A percentile compares a stretch with the other conserved stretches of the same genome.
Conservation (phyloP, 2,888 invertebrate species). For the Trichacis sp. region DNA sequence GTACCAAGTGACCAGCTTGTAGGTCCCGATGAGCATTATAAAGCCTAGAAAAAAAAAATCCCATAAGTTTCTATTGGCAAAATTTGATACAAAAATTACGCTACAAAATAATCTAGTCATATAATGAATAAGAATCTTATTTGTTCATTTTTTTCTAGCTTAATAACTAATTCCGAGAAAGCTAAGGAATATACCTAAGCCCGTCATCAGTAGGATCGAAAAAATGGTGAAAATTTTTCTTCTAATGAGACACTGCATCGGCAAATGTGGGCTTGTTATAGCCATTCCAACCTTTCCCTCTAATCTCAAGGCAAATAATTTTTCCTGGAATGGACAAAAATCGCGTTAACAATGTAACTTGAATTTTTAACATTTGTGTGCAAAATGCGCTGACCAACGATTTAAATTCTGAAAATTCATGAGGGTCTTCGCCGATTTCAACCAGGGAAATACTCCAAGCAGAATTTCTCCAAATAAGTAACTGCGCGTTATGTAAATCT, state of each 20-base stretch:
- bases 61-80: no score
- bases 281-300: slow-evolving; percentile 73
- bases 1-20: slow-evolving; percentile 60
- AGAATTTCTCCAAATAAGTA: slow-evolving; percentile 78
- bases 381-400: slow-evolving; percentile 70
- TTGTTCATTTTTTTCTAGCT: no score
- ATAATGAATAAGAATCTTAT: no score
- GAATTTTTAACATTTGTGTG: no score
- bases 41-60: no score
- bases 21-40: slow-evolving; percentile 59
- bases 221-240: slow-evolving; percentile 73
- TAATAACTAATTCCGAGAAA: no score
- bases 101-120: no score
- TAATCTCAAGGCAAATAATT: slow-evolving; percentile 71
- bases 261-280: slow-evolving; percentile 74
- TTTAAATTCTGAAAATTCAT: slow-evolving; percentile 55
- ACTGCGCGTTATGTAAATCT: slow-evolving; percentile 76
- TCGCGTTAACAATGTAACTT: no score
- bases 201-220: slow-evolving; percentile 67
- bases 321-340: slow-evolving; percentile 70
- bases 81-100: no score
- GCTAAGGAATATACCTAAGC: no score
- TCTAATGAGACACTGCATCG: slow-evolving; percentile 74
- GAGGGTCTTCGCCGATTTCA: slow-evolving; percentile 63
- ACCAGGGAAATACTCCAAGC: slow-evolving; percentile 80